These are phyloP conservation scores for Leuctra nigra DNA, from an alignment of 2,888 invertebrate genomes.

Conservation along the genomic window DNA sequence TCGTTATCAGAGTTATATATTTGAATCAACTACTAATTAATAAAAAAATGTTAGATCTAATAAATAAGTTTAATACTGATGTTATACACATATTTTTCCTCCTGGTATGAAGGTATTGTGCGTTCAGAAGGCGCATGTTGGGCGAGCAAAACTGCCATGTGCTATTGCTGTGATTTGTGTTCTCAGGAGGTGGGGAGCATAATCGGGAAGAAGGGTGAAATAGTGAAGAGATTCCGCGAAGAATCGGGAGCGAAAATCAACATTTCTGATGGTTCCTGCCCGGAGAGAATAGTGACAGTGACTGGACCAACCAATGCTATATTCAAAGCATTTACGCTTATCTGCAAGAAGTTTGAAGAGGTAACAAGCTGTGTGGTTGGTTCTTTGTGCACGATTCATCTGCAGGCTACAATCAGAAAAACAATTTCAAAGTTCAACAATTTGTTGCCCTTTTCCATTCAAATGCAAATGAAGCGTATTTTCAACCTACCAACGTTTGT, in stretches of 20 bases:
- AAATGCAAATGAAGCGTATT: no score
- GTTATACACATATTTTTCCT: no score
- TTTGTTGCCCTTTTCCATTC: not conserved
- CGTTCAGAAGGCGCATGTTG: no score
- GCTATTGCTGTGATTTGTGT: no score
- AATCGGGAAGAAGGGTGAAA: constrained; percentile 98
- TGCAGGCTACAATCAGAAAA: not conserved
- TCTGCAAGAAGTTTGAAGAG: constrained; percentile 99
- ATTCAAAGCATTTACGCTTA: constrained; percentile 97
- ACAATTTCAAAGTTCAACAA: not conserved
- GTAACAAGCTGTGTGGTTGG: no score
- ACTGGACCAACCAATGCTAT: constrained; percentile 96
- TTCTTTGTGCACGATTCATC: constrained; percentile 22
- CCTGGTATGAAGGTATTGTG: no score
- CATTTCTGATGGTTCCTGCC: constrained; percentile 99
- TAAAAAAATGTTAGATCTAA: no score
- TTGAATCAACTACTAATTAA: no score
- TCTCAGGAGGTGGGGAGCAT: constrained; percentile 94
- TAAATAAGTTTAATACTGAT: no score
- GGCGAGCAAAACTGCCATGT: no score
- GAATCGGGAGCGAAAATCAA: constrained; percentile 99
- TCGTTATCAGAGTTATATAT: no score
- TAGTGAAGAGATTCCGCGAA: constrained; percentile 98
- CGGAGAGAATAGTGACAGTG: constrained; percentile 97
- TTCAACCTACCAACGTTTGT: no score